phyloP scores from a whole-genome alignment of 2,113 vertebrate species.

The Micronycteris hirsuta region DNA sequence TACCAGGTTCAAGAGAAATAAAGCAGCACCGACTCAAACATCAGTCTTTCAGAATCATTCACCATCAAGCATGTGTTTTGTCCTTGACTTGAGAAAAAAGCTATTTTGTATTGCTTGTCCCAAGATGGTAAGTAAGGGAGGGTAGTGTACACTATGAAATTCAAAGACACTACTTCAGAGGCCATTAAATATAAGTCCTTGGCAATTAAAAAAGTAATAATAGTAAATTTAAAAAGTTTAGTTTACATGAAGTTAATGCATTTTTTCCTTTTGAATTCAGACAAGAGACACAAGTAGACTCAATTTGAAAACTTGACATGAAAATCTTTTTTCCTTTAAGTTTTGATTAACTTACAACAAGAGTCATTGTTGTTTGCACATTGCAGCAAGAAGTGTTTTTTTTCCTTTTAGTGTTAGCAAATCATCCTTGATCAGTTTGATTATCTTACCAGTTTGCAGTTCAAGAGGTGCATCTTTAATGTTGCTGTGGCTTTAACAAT shows the following conservation, averaged over 20 bases:
- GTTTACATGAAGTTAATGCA: not conserved
- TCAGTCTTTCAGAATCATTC: slow-evolving; percentile 43
- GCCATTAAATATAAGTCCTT: not conserved
- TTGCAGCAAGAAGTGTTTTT: not conserved
- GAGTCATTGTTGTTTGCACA: not conserved
- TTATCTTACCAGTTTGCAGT: not conserved
- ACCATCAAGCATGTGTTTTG: not conserved
- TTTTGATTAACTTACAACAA: not conserved
- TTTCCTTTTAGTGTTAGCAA: not conserved
- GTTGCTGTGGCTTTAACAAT: not conserved
- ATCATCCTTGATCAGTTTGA: not conserved
- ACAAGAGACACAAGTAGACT: not conserved
- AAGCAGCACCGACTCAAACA: slow-evolving; percentile 60
- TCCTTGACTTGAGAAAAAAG: slow-evolving; percentile 16
- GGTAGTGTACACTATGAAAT: not conserved
- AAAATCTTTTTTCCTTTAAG: not conserved
- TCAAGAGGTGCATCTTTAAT: not conserved
- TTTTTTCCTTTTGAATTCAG: not conserved
- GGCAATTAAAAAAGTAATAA: not conserved
- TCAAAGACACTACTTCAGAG: not conserved
- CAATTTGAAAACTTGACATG: not conserved
- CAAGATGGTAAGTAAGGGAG: not conserved
- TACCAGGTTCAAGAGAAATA: slow-evolving; percentile 73
- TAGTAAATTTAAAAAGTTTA: not conserved
- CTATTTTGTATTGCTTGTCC: not conserved